phyloP scores from a whole-genome alignment of 2,113 vertebrate genomes.

The Burhinus bistriatus region DNA sequence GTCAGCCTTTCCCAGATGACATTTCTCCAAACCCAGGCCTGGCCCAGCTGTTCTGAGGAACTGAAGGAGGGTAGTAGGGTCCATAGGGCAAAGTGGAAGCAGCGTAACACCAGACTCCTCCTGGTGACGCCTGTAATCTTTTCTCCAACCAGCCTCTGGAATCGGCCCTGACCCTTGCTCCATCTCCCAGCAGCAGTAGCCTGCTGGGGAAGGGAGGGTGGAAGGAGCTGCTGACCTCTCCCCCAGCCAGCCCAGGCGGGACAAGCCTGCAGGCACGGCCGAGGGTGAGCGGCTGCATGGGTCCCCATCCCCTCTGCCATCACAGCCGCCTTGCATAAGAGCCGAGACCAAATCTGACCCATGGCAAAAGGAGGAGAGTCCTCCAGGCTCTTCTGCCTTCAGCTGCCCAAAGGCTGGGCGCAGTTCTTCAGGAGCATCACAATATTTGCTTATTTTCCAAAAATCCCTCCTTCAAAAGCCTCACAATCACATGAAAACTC shows the following conservation, averaged over 20 bases:
- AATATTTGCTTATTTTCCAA: background rate
- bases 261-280: background rate
- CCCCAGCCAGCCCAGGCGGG: background rate
- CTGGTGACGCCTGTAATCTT: background rate
- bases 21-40: background rate
- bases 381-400: background rate
- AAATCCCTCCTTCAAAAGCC: background rate
- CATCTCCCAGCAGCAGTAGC: background rate
- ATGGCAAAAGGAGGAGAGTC: background rate
- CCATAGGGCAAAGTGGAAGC: background rate
- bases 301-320: fast-evolving
- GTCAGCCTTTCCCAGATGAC: background rate
- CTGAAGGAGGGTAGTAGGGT: background rate
- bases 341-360: background rate
- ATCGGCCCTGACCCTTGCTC: background rate
- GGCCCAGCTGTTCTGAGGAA: background rate
- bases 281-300: background rate
- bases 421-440: background rate
- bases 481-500: background rate
- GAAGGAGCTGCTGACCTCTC: background rate
- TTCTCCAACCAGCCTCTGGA: background rate
- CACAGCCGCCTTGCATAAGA: background rate
- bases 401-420: background rate
- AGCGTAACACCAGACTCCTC: background rate
- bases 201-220: background rate